Evolutionary conservation across 1,140 invertebrate genomes (phyloP), one percentile per base, ranked within the genome.

Genomic region (Platorchestia sp.): DNA sequence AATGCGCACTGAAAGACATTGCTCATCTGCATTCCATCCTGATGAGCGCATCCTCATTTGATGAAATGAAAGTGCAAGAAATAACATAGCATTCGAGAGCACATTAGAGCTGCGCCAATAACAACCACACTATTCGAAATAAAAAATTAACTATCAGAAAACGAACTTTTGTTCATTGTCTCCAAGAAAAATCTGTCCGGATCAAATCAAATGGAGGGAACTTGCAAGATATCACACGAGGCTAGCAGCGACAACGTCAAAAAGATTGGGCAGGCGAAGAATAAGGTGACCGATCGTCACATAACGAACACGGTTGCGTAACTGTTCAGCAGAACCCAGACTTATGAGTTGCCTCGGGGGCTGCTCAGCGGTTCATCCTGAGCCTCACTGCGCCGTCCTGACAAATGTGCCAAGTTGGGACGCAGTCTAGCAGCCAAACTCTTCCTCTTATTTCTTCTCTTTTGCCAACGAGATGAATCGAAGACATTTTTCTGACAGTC

Each of bases 401-500:
- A 89, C 87, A 42, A 89, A 89, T 89, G 87, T 42, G 87, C 43
- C 87, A 44, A 89, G 87, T 89, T 89, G 87, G 43, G 41, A 41
- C 43, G 87, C 87, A 89, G 87, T 89, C n/a, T 89, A 41, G 87
- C 43, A 89, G 87, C 87, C 87, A 42, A 89, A 89, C 41, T 89
- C 87, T 44, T 89, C 43, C 87, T 89, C n/a, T 89, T 89, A 42
- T 44, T 89, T 89, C 87, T 41, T 43, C 87, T 89, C 87, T 89
- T 43, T 89, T 44, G 87, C 87, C 43, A 41, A 41, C 10, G 87
- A 89, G 87, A 89, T 89, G 87, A 89, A 89, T 89, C 43, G 87
- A 89, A 89, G 7, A 89, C 87, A 89, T 89, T 89, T 89, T 89
- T 89, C 87, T 89, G 87, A 44, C 87, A 89, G 87, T 89, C 87